phyloP scores from a whole-genome alignment of 2,113 vertebrate species.

The Hippolais icterina region DNA sequence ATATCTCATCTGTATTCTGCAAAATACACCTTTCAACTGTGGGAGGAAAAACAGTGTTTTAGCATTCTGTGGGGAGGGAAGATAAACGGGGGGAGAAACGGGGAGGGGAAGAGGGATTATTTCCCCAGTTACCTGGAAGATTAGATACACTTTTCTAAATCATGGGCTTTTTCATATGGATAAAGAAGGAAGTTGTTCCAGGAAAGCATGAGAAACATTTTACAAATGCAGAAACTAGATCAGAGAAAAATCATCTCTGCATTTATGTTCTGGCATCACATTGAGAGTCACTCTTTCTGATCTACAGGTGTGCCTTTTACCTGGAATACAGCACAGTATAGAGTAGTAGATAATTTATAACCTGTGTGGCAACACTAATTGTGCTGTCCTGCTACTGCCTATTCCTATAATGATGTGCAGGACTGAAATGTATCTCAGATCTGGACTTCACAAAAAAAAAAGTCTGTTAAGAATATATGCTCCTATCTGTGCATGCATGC shows the following conservation, averaged over 20 bases:
- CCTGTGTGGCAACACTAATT: background rate
- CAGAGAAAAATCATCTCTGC: background rate
- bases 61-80: background rate
- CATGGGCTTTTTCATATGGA: constrained; percentile 11
- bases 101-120: background rate
- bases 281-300: constrained; percentile 1
- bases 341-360: background rate
- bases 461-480: background rate
- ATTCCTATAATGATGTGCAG: background rate
- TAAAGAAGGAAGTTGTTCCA: constrained; percentile 46
- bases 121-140: constrained; percentile 53
- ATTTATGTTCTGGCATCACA: background rate
- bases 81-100: background rate
- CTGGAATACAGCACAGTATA: background rate
- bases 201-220: constrained; percentile 30
- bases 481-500: background rate
- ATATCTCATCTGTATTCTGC: constrained; percentile 67
- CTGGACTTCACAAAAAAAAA: background rate
- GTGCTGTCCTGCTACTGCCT: background rate
- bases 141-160: constrained; percentile 44
- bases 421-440: rapidly evolving
- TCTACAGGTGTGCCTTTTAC: constrained; percentile 1
- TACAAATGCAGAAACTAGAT: constrained; percentile 54
- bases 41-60: constrained; percentile 18
- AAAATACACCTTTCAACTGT: constrained; percentile 57